These are phyloP conservation scores for Rhinoptilus africanus DNA, from an alignment of 2,113 vertebrate species.

Conservation along the genomic window DNA sequence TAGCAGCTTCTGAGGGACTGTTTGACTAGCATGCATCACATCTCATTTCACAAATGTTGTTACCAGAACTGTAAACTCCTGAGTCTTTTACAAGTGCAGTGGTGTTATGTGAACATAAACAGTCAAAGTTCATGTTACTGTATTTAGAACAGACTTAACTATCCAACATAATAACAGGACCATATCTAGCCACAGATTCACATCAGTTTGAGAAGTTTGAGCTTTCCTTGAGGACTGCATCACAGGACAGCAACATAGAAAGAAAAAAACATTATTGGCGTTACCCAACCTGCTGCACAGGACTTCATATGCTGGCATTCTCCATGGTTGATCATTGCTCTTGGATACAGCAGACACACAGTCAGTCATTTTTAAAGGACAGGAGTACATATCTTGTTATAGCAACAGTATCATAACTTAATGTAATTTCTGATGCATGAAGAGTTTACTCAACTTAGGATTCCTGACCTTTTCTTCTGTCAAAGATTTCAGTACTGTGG, in stretches of 20 bases:
- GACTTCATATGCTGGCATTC: background rate
- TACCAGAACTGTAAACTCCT: background rate
- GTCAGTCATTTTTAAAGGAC: background rate
- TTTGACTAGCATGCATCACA: background rate
- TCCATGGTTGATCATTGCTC: background rate
- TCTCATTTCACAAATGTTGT: background rate
- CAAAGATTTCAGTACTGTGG: background rate
- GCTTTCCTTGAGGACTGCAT: background rate
- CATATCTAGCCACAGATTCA: background rate
- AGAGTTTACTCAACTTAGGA: background rate
- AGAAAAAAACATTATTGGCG: background rate
- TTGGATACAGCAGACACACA: background rate
- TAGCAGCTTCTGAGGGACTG: background rate
- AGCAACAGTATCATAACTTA: background rate
- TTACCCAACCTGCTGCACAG: background rate
- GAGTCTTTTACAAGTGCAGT: background rate
- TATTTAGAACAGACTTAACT: background rate
- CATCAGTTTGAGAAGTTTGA: background rate
- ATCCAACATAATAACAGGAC: background rate
- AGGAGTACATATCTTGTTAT: background rate
- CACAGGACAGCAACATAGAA: background rate
- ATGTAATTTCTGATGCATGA: background rate
- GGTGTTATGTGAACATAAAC: background rate
- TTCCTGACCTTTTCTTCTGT: background rate
- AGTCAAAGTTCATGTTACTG: background rate